These are phyloP conservation scores for Platysteira castanea DNA, from an alignment of 2,113 vertebrate genomes.

Conservation along the genomic window DNA sequence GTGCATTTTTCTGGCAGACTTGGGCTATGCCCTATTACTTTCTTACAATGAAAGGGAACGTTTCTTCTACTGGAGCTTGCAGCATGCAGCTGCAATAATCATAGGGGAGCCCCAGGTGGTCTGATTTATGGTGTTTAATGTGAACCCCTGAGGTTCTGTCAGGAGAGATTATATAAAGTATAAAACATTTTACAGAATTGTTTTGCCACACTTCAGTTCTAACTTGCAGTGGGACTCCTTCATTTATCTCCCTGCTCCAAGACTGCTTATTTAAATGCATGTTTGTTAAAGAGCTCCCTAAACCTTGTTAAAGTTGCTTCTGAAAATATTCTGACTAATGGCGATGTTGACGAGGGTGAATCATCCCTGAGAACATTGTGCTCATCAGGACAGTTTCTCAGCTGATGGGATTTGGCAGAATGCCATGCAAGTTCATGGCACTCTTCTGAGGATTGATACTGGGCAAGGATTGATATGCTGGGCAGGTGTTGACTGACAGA, in stretches of 20 bases:
- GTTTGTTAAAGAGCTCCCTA: constrained; percentile 9
- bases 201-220: constrained; percentile 14
- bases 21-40: constrained; percentile 60
- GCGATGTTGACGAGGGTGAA: neutral
- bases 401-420: constrained; percentile 36
- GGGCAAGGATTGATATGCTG: neutral
- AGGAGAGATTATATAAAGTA: constrained; percentile 27
- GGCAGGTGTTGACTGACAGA: neutral
- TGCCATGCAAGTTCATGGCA: neutral
- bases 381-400: constrained; percentile 17
- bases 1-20: constrained; percentile 47
- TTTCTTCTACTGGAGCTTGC: constrained; percentile 23
- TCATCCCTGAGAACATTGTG: neutral
- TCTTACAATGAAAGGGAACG: constrained; percentile 40
- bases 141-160: constrained; percentile 39
- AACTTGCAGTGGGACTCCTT: neutral
- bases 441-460: neutral
- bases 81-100: constrained; percentile 53
- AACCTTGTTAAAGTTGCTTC: neutral
- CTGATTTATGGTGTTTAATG: constrained; percentile 46
- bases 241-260: neutral
- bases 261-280: neutral
- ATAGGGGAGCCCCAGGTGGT: constrained; percentile 51
- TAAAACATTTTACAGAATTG: constrained; percentile 30
- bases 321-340: constrained; percentile 49